A percentile compares a stretch with the other conserved stretches of the same genome.
Evolutionary conservation across 2,888 invertebrate genomes (phyloP).

Genomic region (Conchocele bisecta): DNA sequence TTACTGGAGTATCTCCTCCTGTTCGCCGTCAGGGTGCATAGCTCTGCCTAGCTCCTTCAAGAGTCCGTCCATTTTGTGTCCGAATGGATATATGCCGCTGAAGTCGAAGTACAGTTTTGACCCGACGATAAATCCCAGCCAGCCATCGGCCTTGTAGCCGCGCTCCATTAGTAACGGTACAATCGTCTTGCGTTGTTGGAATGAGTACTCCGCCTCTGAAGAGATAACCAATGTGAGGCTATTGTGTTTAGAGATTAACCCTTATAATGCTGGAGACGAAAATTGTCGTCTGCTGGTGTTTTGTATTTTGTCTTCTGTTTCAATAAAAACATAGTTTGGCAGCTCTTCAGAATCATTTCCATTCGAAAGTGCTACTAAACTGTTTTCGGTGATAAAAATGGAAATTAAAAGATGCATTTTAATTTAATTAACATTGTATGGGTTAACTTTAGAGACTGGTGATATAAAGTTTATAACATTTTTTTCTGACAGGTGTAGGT

Average conservation of each 20-base stretch:
- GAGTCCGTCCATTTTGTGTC: constrained; percentile 46
- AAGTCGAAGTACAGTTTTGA: constrained; percentile 61
- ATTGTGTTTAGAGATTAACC: background rate
- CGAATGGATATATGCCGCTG: constrained; percentile 57
- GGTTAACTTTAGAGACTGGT: too few relatives aligned
- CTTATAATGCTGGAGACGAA: too few relatives aligned
- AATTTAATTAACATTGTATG: too few relatives aligned
- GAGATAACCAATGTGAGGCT: background rate
- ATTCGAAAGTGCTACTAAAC: too few relatives aligned
- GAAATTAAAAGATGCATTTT: too few relatives aligned
- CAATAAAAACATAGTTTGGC: too few relatives aligned
- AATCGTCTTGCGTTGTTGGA: constrained; percentile 44
- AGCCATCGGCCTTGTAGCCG: constrained; percentile 61
- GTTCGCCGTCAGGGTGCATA: constrained; percentile 29
- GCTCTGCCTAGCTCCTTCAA: constrained; percentile 33
- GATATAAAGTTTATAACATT: too few relatives aligned
- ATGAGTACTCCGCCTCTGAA: constrained; percentile 65
- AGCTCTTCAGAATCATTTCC: too few relatives aligned
- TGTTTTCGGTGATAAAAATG: too few relatives aligned
- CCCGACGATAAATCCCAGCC: constrained; percentile 63
- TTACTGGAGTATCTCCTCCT: background rate
- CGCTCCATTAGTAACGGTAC: constrained; percentile 59
- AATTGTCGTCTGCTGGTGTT: too few relatives aligned
- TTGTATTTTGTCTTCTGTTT: too few relatives aligned
- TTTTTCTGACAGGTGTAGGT: too few relatives aligned